Evolutionary conservation across 2,113 vertebrate genomes (phyloP), one percentile per base, ranked within the genome.

Genomic region (Bubo bubo): DNA sequence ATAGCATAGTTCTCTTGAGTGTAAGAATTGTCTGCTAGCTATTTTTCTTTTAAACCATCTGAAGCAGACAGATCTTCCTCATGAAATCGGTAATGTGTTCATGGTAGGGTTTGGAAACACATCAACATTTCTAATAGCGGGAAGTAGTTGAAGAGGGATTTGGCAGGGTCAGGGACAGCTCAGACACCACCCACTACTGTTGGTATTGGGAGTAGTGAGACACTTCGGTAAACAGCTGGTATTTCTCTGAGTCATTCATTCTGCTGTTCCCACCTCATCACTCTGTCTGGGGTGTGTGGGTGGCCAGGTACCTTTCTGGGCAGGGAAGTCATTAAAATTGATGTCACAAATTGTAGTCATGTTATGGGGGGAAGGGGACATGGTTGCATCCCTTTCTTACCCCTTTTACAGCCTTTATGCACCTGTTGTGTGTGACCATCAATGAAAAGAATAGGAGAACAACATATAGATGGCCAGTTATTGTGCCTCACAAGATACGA

Each of bases 151-250:
- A 63, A 83, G 88, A 79, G 45, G 34, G 35, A 35, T 74, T 92
- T 96, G 82, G 71, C 47, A 74, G 72, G 89, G 88, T 90, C 75
- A 73, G 39, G 62, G 66, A 49, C 87, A 92, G 68, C 85, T 93
- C 8, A 4, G 20, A 8, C 50, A 55, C 41, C 82, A 63, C 92
- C 79, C 63, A 50, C 84, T 81, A 6, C 58, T 60, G 47, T 56
- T 90, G 85, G 43, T 70, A 27, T 50, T 83, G 43, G 45, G 34
- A 79, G 62, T 9, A 47, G 87, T 67, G 88, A 92, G 92, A 34
- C 19, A 4, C 47, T 41, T 12, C 2, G 3, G 79, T 41, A 72
- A 92, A 60, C 95, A 92, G 86, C 85, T 92, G 92, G 50, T 88
- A 23, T 90, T 94, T 81, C 67, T 86, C 74, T 45, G 85, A 91